Evolutionary conservation across 1,140 invertebrate genomes (phyloP).

Genomic region (Euglossa dilemma): DNA sequence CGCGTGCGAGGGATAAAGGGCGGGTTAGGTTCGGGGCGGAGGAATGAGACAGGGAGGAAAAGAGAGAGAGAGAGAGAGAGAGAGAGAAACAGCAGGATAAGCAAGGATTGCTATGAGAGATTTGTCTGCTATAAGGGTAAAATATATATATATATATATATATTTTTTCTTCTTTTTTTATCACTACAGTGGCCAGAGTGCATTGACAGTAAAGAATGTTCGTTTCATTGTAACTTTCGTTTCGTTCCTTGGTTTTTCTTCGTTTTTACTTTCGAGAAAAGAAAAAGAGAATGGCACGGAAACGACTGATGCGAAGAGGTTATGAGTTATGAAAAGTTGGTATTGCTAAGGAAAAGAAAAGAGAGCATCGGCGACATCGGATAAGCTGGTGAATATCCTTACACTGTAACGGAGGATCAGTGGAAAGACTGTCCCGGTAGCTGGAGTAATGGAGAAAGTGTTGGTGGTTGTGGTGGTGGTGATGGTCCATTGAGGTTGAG

Average conservation of each 20-base stretch:
- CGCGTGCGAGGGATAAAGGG: conserved; percentile 4
- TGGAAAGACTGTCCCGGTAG: conserved; percentile 86
- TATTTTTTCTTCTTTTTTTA: no score
- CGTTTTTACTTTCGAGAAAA: background rate
- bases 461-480: conserved; percentile 83
- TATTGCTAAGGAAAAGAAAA: conserved; percentile 37
- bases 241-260: background rate
- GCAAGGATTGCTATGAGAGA: background rate
- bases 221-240: no score
- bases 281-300: no score
- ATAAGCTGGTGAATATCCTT: conserved; percentile 84
- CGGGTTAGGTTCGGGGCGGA: no score
- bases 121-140: background rate
- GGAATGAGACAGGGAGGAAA: background rate
- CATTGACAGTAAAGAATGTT: no score
- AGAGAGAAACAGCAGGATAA: background rate
- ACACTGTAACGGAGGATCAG: conserved; percentile 88
- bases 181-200: no score
- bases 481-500: conserved; percentile 85
- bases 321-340: background rate
- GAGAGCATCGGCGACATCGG: conserved; percentile 27
- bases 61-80: conserved; percentile 21
- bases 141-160: background rate
- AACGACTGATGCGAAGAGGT: no score
- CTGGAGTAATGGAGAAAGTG: conserved; percentile 84